Base-by-base conservation (phyloP, 2,113 vertebrate species). In the Trogon melanurus region DNA sequence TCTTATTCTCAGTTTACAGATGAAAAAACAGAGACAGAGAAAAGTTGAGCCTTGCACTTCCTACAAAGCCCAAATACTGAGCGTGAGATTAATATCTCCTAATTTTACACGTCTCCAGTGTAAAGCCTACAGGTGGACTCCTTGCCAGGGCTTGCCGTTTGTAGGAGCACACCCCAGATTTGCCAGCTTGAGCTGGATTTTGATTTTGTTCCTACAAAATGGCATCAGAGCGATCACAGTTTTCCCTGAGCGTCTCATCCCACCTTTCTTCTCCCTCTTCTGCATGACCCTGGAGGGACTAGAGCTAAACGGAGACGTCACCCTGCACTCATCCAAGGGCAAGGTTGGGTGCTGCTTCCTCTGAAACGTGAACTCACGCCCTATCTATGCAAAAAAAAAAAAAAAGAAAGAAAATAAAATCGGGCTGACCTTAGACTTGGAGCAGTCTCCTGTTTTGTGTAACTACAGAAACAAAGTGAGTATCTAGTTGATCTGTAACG, bases 191-290 rank as follows among this genome's bases (percentile, higher is more conserved):
- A 62, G 25, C 14, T 53, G 64, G 4, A 10, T 22, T 5, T 6
- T 64, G 11, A 8, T 30, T 54, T 85, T 64, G 7, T 36, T 88
- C 13, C 5, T 36, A 17, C 15, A 29, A 47, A 79, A 54, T 4
- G 2, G 1, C 30, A 22, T 10, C 70, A 56, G 16, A 10, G 10
- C 54, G 45, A 16, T 2, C 0, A 3, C 22, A 47, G 11, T 29
- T 85, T 36, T 57, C 47, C 41, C 66, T 32, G 45, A 41, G 14
- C 0, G 4, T 9, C 20, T 22, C 36, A 4, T 21, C 54, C 20
- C 34, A 12, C 44, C 38, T 71, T 69, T 60, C 27, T 4, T 51
- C 27, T 71, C 9, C 10, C 8, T 45, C 25, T 27, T 65, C 26
- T 53, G 32, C 45, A 38, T 65, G 72, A 61, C 8, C 19, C 48